These are phyloP conservation scores for Sciurus niger DNA, from an alignment of 2,113 vertebrate species.

Conservation along the genomic window DNA sequence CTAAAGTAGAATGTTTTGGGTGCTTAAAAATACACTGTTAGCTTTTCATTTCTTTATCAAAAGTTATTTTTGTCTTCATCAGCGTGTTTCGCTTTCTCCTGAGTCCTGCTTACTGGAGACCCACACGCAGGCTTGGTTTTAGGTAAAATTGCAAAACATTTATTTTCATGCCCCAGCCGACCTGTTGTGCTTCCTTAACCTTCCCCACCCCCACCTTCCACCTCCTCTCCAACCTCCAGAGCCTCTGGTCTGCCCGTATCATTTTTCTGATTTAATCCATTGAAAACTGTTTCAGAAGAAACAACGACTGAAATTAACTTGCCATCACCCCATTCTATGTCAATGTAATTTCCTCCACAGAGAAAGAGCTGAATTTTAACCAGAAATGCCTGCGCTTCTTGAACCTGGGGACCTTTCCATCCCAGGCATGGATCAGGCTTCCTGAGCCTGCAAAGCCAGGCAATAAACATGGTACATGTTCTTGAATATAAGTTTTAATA, in stretches of 20 bases:
- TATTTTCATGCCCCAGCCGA: not conserved
- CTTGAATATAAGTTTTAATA: not conserved
- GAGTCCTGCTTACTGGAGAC: not conserved
- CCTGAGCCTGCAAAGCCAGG: not conserved
- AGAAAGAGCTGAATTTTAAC: not conserved
- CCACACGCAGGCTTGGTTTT: not conserved
- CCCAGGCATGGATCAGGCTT: not conserved
- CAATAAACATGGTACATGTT: not conserved
- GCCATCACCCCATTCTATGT: not conserved
- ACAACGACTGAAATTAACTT: not conserved
- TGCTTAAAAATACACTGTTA: conserved; percentile 14
- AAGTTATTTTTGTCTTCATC: conserved; percentile 51
- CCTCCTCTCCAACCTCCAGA: not conserved
- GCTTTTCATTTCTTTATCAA: not conserved
- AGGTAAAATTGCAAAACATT: conserved; percentile 50
- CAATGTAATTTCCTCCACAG: not conserved
- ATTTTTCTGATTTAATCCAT: not conserved
- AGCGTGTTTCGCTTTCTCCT: not conserved
- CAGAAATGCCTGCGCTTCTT: not conserved
- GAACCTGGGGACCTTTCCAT: not conserved
- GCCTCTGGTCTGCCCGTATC: not conserved
- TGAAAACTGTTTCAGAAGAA: not conserved
- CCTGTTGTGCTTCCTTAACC: not conserved
- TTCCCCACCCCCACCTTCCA: not conserved
- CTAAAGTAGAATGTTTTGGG: conserved; percentile 8